Evolutionary conservation across 2,888 invertebrate species (phyloP), one percentile per base, ranked within the genome.

Genomic region (Stenchaetothrips biformis): DNA sequence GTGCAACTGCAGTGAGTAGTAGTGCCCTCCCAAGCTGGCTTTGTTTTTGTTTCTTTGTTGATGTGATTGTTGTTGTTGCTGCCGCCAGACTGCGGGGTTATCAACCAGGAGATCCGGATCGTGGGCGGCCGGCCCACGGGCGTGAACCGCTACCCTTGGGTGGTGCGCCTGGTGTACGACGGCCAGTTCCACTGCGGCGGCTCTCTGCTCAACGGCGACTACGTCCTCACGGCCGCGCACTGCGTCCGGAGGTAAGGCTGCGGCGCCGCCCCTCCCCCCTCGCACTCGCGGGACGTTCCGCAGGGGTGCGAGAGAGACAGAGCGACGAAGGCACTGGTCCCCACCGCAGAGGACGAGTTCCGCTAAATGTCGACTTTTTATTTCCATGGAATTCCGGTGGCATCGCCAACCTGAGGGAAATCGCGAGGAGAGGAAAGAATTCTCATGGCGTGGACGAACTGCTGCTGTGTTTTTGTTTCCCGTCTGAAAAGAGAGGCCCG

Each of bases 171-270:
- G 80, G 93, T 95, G 18, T 95, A 95, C 86, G 94, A 95, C 85
- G 95, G 95, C 0, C 93, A 93, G 86, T 95, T 95, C 88, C 95
- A 95, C 86, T 96, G 95, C 85, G 95, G 95, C 0, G 95, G 93
- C 37, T 94, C 95, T 3, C 89, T 95, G 48, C 89, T 96, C 78
- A 94, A 94, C 80, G 92, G 92, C 86, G 94, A 95, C 87, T 95
- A 94, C 86, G 94, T 95, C 81, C 89, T 96, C 80, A 95, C 95
- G 0, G 95, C 95, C 0, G 95, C 95, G 3, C 95, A 95, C 88
- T 95, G 95, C 86, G 92, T 95, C 80, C 89, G 92, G 86, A 92
- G 92, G 93, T 93, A 87, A 86, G 88, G 86, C 3, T 21, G 4
- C 1, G 37, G 37, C 37, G 4, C 37, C 37, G 37, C 37, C 4